phyloP scores from a whole-genome alignment of 1,140 invertebrate genomes.

The Centruroides sculpturatus region DNA sequence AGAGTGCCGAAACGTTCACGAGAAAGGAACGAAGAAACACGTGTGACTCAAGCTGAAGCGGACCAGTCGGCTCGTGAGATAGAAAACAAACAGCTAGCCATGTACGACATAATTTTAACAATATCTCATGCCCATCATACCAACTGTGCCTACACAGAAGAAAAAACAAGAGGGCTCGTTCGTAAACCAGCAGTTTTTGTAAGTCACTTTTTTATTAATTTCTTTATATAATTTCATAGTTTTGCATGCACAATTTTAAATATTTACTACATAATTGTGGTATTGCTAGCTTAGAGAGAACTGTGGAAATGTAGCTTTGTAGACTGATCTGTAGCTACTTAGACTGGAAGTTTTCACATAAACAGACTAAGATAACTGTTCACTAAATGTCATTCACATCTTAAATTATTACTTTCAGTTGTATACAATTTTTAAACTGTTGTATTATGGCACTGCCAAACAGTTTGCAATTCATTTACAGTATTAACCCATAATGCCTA shows the following conservation, averaged over 20 bases:
- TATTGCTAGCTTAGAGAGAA: too few species aligned
- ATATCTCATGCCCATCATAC: conserved; percentile 79
- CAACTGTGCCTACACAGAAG: conserved; percentile 80
- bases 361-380: too few species aligned
- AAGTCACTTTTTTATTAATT: conserved; percentile 23
- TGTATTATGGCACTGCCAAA: too few species aligned
- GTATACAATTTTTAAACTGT: too few species aligned
- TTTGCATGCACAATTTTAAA: too few species aligned
- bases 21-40: conserved; percentile 48
- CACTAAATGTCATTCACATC: too few species aligned
- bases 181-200: conserved; percentile 53
- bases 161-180: conserved; percentile 52
- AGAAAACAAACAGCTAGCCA: conserved; percentile 39
- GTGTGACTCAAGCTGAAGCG: conserved; percentile 25
- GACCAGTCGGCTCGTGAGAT: conserved; percentile 21
- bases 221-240: neutral
- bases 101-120: conserved; percentile 72
- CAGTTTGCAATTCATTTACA: too few species aligned
- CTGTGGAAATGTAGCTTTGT: neutral
- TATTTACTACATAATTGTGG: too few species aligned
- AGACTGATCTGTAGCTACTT: neutral
- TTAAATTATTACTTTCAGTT: too few species aligned
- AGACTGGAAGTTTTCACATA: too few species aligned
- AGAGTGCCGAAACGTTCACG: conserved; percentile 84
- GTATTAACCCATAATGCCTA: too few species aligned